Evolutionary conservation across 2,113 vertebrate genomes (phyloP), one percentile per base, ranked within the genome.

Genomic region (Pteruthius melanotis): DNA sequence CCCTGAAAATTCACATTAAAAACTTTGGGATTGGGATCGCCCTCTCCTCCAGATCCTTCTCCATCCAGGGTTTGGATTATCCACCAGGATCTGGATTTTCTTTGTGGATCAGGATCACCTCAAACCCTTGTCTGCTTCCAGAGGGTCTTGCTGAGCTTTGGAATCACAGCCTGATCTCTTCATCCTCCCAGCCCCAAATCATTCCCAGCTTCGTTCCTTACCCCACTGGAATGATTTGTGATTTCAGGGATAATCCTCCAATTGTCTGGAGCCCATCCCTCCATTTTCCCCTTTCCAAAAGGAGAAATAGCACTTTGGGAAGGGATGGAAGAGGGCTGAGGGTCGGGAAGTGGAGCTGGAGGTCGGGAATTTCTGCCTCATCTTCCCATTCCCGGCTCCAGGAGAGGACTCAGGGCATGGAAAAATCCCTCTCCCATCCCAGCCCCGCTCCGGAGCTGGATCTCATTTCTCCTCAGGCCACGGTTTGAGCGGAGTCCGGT

Each of bases 401-500:
- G 33, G 39, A 37, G 13, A 10, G 26, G 18, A 37, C 10, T 37
- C 27, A 7, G 11, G 39, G 9, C 22, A 7, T 0, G n/a, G 72
- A 18, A 28, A 35, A 63, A 13, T 27, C 56, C 77, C 59, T 57
- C 23, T 35, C 50, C 14, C 44, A 8, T 37, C 75, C 23, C 28
- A 6, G 2, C 6, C 71, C 15, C 5, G 5, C 24, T 86, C 52
- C 13, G 0, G 69, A 59, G 44, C 79, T 13, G 74, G 66, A 49
- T 71, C 52, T 53, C 40, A 7, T 8, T 16, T 45, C 70, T 64
- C 10, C 7, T 70, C 64, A 45, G 21, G 57, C n/a, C 12, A 3
- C 7, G 7, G 21, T 4, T 9, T 1, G 2, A 75, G 56, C 3
- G 0, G 59, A 3, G 40, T 59, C 37, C 5, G 15, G 22, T 60